Conservation (phyloP, 1,140 invertebrate species). For the Apocrypta bakeri region DNA sequence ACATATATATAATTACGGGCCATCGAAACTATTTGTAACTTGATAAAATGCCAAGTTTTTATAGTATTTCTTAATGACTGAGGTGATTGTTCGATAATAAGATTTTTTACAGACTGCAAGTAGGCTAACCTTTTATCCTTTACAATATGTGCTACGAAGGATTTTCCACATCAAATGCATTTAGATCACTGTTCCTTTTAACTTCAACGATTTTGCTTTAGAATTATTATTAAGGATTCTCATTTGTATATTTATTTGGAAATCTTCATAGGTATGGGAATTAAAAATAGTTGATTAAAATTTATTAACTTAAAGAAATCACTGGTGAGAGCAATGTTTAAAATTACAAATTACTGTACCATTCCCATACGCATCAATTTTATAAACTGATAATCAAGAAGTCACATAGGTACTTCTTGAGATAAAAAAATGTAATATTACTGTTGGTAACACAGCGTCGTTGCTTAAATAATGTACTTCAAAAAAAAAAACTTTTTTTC, state of each 20-base stretch:
- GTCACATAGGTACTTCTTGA: background rate
- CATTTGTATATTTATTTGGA: background rate
- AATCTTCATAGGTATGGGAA: background rate
- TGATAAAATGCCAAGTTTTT: background rate
- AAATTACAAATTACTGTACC: slow-evolving; percentile 19
- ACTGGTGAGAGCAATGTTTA: background rate
- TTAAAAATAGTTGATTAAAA: background rate
- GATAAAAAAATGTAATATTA: background rate
- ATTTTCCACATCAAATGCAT: background rate
- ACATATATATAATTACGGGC: background rate
- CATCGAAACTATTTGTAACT: background rate
- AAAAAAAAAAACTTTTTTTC: background rate
- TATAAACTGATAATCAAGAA: background rate
- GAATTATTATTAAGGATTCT: background rate
- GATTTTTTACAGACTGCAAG: background rate
- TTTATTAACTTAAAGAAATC: background rate
- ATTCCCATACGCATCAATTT: slow-evolving; percentile 22
- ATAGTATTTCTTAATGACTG: slow-evolving; percentile 15
- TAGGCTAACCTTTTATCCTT: slow-evolving; percentile 15
- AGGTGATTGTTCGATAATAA: slow-evolving; percentile 28
- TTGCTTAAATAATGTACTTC: background rate
- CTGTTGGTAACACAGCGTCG: background rate
- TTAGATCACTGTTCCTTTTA: slow-evolving; percentile 15
- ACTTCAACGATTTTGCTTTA: background rate
- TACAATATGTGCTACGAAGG: background rate